Conservation (phyloP, 2,888 invertebrate genomes). For the Teinopalpus imperialis region DNA sequence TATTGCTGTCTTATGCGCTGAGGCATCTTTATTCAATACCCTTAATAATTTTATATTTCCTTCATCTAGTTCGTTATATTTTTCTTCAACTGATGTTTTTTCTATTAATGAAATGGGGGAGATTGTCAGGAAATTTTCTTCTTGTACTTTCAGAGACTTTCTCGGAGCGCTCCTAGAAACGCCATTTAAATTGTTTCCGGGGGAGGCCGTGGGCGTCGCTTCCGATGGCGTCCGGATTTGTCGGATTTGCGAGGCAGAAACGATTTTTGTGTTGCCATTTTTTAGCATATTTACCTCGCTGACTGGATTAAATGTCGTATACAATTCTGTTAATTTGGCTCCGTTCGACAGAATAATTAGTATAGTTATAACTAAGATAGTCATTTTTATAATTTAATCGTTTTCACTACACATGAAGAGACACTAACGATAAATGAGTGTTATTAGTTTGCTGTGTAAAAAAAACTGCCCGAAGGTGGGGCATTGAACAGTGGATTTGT, state of each 20-base stretch:
- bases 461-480: constrained; percentile 51
- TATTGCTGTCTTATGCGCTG: constrained; percentile 27
- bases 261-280: constrained; percentile 36
- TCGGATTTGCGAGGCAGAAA: constrained; percentile 60
- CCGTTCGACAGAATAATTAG: constrained; percentile 52
- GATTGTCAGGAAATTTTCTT: constrained; percentile 69
- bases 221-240: constrained; percentile 64
- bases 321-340: constrained; percentile 46
- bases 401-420: constrained; percentile 31
- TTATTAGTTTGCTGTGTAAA: constrained; percentile 44
- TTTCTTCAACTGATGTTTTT: constrained; percentile 44
- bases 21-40: constrained; percentile 36
- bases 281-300: constrained; percentile 50
- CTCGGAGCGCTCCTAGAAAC: constrained; percentile 42
- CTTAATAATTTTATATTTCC: constrained; percentile 48
- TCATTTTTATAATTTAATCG: constrained; percentile 42
- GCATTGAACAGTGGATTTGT: constrained; percentile 70
- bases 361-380: constrained; percentile 46
- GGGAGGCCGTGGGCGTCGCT: constrained; percentile 53
- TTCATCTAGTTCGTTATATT: constrained; percentile 42
- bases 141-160: constrained; percentile 41
- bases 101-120: constrained; percentile 53
- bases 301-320: constrained; percentile 37
- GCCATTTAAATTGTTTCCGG: constrained; percentile 74
- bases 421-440: constrained; percentile 37